Conservation (phyloP, 2,797 vertebrate genomes). For the Typhlichthys eigenmanni region DNA sequence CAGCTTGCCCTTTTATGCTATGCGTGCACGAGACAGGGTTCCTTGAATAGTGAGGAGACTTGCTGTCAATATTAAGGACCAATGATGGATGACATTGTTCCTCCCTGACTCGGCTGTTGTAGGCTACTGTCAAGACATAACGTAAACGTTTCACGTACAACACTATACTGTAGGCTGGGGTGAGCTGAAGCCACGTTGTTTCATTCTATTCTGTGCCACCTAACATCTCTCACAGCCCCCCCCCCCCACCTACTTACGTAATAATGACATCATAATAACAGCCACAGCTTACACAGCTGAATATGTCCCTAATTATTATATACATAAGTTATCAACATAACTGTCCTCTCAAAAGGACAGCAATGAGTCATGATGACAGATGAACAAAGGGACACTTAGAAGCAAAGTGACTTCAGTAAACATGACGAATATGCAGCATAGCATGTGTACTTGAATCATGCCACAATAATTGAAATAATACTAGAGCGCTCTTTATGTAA, state of each 20-base stretch:
- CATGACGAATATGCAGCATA: background rate
- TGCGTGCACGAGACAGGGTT: background rate
- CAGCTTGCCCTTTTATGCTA: conserved; percentile 13
- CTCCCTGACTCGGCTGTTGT: background rate
- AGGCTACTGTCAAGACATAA: conserved; percentile 19
- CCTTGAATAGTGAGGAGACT: conserved; percentile 9
- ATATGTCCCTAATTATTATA: too few species aligned
- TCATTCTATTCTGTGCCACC: background rate
- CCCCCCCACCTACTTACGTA: too few species aligned
- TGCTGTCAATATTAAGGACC: background rate
- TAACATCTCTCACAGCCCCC: background rate
- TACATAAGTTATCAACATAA: background rate
- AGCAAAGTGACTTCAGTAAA: background rate
- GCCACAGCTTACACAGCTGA: too few species aligned
- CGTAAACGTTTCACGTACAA: conserved; percentile 19
- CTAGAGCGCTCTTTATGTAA: conserved; percentile 21
- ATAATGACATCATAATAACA: too few species aligned
- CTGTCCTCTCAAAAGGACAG: background rate
- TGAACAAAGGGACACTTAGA: background rate
- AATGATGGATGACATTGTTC: background rate
- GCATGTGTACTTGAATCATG: background rate
- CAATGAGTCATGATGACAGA: background rate
- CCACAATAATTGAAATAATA: background rate
- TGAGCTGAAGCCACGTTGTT: background rate
- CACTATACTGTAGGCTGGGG: background rate